Evolutionary conservation across 2,797 vertebrate species (phyloP).

Genomic region (Psittacula echo): DNA sequence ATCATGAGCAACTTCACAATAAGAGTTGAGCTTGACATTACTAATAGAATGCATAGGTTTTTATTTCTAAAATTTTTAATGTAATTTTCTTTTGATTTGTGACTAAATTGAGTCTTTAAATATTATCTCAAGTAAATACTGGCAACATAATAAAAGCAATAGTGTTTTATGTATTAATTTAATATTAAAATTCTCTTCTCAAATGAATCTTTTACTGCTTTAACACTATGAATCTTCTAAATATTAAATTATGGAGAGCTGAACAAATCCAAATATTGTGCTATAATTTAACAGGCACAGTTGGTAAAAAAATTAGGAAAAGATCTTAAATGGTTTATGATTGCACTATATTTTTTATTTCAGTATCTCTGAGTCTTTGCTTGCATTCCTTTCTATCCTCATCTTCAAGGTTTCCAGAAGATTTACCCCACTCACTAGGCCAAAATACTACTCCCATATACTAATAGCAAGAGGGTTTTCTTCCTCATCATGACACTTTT

Average conservation of each 20-base stretch:
- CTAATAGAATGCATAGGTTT: background rate
- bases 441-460: background rate
- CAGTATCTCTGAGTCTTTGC: background rate
- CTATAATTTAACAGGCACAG: background rate
- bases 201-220: slow-evolving; percentile 15
- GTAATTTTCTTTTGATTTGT: background rate
- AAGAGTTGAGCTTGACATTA: background rate
- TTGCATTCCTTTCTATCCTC: background rate
- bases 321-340: background rate
- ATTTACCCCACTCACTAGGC: background rate
- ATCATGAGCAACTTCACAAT: background rate
- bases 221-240: background rate
- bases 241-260: background rate
- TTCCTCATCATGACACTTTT: background rate
- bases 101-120: background rate
- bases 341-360: background rate
- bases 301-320: background rate
- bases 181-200: background rate
- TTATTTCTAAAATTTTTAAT: background rate
- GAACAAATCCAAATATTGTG: background rate
- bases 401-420: background rate
- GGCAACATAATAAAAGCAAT: background rate
- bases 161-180: background rate
- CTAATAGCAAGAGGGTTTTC: background rate
- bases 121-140: background rate